A percentile compares a stretch with the other conserved stretches of the same genome.
These are phyloP conservation scores for Bradysia coprophila DNA, from an alignment of 1,140 invertebrate genomes.

Conservation along the genomic window DNA sequence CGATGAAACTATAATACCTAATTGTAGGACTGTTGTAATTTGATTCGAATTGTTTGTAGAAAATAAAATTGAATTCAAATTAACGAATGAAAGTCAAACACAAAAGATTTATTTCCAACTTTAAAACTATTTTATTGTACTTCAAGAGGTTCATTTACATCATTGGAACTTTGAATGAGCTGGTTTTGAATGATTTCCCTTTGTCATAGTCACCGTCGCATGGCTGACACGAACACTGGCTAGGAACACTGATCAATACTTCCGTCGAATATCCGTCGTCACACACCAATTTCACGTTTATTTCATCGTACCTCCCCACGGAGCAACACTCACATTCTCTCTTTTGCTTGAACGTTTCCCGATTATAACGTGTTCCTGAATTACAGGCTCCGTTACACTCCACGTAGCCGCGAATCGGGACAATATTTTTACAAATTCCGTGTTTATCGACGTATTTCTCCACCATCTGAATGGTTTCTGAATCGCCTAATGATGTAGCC, in stretches of 20 bases:
- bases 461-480: constrained; percentile 34
- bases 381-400: constrained; percentile 45
- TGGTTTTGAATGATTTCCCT: no score
- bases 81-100: no score
- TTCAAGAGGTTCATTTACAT: no score
- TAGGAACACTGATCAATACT: neutral
- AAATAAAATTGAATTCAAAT: no score
- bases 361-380: constrained; percentile 41
- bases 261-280: constrained; percentile 10
- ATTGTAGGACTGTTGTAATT: no score
- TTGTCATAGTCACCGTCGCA: no score
- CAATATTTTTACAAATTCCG: constrained; percentile 38
- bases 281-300: constrained; percentile 17
- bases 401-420: constrained; percentile 33
- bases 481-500: constrained; percentile 27
- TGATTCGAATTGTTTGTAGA: no score
- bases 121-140: no score
- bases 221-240: neutral
- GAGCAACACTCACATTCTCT: constrained; percentile 20
- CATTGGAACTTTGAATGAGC: no score
- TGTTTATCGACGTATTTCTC: constrained; percentile 22
- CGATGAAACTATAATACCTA: no score
- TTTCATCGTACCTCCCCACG: constrained; percentile 14
- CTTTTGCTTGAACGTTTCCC: constrained; percentile 26
- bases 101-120: no score